phyloP scores from a whole-genome alignment of 1,140 invertebrate genomes.

The Drosophila mauritiana region DNA sequence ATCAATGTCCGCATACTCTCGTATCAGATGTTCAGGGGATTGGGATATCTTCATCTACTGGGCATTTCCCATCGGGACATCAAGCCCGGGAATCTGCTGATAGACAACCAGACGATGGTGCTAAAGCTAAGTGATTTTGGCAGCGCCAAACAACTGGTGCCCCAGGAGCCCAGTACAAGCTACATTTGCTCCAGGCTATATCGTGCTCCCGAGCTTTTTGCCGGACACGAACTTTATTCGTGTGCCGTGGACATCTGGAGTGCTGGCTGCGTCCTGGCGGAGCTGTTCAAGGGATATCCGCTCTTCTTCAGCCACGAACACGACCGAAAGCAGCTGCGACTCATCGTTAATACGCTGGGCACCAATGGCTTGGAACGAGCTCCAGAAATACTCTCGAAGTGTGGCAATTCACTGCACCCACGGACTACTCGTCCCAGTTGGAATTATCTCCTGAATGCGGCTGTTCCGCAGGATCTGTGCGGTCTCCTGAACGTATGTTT shows the following conservation, averaged over 20 bases:
- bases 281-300: conserved; percentile 97
- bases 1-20: conserved; percentile 50
- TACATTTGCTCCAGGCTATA: conserved; percentile 99
- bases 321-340: conserved; percentile 8
- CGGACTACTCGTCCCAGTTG: conserved; percentile 6
- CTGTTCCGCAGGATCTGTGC: conserved; percentile 36
- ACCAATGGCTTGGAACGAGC: conserved; percentile 28
- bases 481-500: conserved; percentile 40
- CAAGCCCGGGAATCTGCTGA: conserved; percentile 98
- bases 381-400: neutral
- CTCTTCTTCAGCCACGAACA: conserved; percentile 89
- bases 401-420: neutral
- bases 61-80: conserved; percentile 99
- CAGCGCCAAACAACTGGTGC: conserved; percentile 97
- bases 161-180: conserved; percentile 98
- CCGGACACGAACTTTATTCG: conserved; percentile 99
- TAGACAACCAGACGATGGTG: conserved; percentile 97
- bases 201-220: conserved; percentile 98
- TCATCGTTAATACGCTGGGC: conserved; percentile 32
- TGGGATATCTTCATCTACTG: conserved; percentile 98
- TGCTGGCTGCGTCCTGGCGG: conserved; percentile 98
- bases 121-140: conserved; percentile 99
- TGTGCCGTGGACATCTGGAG: conserved; percentile 98
- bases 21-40: conserved; percentile 99
- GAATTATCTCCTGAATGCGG: conserved; percentile 1